Percentiles rank a stretch among this genome's conserved stretches.
phyloP scores from a whole-genome alignment of 2,113 vertebrate genomes.

The Tetraodon nigroviridis region DNA sequence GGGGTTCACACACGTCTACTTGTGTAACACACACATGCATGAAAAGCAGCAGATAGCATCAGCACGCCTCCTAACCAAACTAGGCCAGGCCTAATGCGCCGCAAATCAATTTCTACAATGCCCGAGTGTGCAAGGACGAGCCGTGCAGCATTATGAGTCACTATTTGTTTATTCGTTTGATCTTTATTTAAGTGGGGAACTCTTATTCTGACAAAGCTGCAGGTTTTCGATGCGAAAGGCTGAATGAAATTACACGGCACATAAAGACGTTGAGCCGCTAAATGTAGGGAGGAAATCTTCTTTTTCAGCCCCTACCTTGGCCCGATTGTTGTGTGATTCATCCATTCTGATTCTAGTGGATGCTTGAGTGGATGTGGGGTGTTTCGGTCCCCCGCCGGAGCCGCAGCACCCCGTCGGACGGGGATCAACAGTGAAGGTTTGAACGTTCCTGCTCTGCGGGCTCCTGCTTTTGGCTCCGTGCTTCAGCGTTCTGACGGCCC shows the following conservation, averaged over 20 bases:
- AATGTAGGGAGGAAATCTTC: no score
- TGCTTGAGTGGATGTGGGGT: background rate
- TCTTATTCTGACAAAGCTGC: no score
- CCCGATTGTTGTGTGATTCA: background rate
- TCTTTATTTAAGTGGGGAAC: background rate
- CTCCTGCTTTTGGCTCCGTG: constrained; percentile 36
- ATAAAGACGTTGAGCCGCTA: no score
- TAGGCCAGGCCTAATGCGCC: background rate
- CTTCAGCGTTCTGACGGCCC: constrained; percentile 5
- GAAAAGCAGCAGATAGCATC: background rate
- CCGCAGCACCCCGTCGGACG: constrained; percentile 24
- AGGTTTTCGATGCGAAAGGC: no score
- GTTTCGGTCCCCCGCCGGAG: background rate
- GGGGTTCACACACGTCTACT: background rate
- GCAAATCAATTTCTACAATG: background rate
- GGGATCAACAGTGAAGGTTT: constrained; percentile 42
- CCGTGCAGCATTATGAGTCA: background rate
- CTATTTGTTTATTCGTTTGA: background rate
- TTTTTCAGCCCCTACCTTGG: no score
- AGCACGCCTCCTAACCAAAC: background rate
- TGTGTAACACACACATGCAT: background rate
- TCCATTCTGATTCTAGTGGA: background rate
- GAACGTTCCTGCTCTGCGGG: constrained; percentile 12
- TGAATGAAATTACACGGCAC: background rate
- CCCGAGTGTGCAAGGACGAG: background rate